Conservation (phyloP, 2,113 vertebrate species). For the Gymnobelideus leadbeateri region DNA sequence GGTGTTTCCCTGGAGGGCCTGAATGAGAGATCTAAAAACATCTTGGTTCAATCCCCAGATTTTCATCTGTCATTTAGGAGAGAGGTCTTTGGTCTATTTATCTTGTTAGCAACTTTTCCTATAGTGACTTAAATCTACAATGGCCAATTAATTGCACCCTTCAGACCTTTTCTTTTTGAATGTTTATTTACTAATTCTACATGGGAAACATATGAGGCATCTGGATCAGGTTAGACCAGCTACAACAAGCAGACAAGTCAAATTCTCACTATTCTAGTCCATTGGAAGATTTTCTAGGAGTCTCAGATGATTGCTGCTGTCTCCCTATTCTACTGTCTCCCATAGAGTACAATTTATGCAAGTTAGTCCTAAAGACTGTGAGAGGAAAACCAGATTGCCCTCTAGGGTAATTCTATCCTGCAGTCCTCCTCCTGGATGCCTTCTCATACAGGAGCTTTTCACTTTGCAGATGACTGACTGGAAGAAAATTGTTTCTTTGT, state of each 20-base stretch:
- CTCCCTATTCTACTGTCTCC: neutral
- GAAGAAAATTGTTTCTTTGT: neutral
- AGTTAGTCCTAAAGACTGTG: neutral
- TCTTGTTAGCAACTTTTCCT: neutral
- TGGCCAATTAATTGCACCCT: neutral
- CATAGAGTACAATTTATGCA: neutral
- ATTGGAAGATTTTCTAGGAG: neutral
- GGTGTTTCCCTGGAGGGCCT: neutral
- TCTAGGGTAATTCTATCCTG: neutral
- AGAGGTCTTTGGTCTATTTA: neutral
- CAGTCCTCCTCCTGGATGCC: neutral
- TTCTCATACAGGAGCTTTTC: conserved; percentile 4
- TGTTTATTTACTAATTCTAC: neutral
- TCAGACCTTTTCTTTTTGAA: neutral
- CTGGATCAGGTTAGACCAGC: neutral
- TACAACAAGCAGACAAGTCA: neutral
- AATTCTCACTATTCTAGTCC: neutral
- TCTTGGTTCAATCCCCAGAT: neutral
- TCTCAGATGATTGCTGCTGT: neutral
- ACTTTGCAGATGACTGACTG: neutral
- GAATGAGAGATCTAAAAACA: neutral
- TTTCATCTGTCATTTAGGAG: neutral
- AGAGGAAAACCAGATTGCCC: conserved; percentile 1
- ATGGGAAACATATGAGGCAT: neutral
- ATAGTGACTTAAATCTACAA: neutral